Percentiles rank a stretch among this genome's conserved stretches.
These are phyloP conservation scores for Phenganax stokvisi DNA, from an alignment of 92 coral and sea anemone genomes.

Conservation along the genomic window DNA sequence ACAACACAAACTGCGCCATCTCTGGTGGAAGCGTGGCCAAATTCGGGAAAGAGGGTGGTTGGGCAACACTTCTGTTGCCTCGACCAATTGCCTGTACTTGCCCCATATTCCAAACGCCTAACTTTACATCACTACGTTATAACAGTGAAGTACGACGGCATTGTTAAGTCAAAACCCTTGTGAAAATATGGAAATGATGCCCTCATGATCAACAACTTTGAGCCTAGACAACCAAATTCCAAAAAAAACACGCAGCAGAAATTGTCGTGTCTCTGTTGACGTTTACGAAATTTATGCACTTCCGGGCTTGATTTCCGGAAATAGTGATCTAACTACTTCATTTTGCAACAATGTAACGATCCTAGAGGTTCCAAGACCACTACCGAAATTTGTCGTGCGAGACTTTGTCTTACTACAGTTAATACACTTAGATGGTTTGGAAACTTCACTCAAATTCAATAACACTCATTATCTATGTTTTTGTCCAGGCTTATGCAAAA, in stretches of 20 bases:
- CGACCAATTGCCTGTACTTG: slow-evolving; percentile 38
- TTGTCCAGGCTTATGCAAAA: too few species aligned
- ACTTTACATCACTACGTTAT: background rate
- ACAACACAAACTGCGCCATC: slow-evolving; percentile 79
- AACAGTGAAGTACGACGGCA: background rate
- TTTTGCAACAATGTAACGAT: too few species aligned
- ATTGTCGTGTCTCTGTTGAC: slow-evolving; percentile 10
- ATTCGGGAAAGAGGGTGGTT: slow-evolving; percentile 65
- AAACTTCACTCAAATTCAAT: too few species aligned
- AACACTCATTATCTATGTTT: too few species aligned
- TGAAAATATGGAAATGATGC: background rate
- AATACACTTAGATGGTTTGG: too few species aligned
- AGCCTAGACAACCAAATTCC: slow-evolving; percentile 32
- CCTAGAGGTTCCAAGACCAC: too few species aligned
- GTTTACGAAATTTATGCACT: background rate
- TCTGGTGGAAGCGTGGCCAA: slow-evolving; percentile 89
- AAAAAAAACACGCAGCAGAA: slow-evolving; percentile 1
- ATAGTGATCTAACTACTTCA: too few species aligned
- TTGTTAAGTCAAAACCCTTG: slow-evolving; percentile 3
- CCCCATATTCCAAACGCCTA: slow-evolving; percentile 16
- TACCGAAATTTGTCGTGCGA: too few species aligned
- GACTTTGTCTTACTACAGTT: too few species aligned
- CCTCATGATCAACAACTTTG: slow-evolving; percentile 22
- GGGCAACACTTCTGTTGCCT: background rate
- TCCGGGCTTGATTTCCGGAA: background rate